Evolutionary conservation across 2,888 invertebrate species (phyloP), one percentile per base, ranked within the genome.

Genomic region (Caenorhabditis uteleia): DNA sequence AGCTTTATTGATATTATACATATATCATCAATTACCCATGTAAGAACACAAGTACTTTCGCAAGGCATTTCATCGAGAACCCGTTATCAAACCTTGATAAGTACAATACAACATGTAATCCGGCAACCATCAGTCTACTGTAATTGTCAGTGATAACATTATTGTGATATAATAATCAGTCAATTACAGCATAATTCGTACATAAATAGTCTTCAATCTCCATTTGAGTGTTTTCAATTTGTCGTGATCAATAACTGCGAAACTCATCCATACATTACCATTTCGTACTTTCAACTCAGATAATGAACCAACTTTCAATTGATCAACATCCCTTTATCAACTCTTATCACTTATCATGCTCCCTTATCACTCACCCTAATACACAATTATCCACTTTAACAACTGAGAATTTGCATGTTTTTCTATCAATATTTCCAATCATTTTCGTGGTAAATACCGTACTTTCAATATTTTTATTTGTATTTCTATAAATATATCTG

Each of bases 251-350:
- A 31, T 42, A 20, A 56, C 43, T 4, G 51, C 26, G 12, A 62
- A 44, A 18, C 48, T 53, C 56, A 62, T 53, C 51, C 51, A 57
- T 16, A 50, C 56, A 44, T 40, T 62, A 3, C 45, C 50, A 20
- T 33, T 40, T 47, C 51, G 46, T 5, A 47, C 34, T 20, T 29
- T 29, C 14, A 10, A 14, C 14, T 7, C 14, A 7, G 14, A 10
- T 29, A 14, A 14, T 10, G 31, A 7, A 29, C 31, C 14, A 10
- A 7, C 14, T 29, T 10, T 10, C 7, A 29, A 29, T 7, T 29
- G 7, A 14, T 29, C 14, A 29, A 29, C 7, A 29, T 29, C n/a
- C n/a, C n/a, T n/a, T n/a, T n/a, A n/a, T n/a, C n/a, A n/a, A n/a
- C n/a, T n/a, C n/a, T n/a, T n/a, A n/a, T n/a, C n/a, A n/a, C n/a